Evolutionary conservation across 2,113 vertebrate genomes (phyloP), one percentile per base, ranked within the genome.

Genomic region (Alouatta palliata): DNA sequence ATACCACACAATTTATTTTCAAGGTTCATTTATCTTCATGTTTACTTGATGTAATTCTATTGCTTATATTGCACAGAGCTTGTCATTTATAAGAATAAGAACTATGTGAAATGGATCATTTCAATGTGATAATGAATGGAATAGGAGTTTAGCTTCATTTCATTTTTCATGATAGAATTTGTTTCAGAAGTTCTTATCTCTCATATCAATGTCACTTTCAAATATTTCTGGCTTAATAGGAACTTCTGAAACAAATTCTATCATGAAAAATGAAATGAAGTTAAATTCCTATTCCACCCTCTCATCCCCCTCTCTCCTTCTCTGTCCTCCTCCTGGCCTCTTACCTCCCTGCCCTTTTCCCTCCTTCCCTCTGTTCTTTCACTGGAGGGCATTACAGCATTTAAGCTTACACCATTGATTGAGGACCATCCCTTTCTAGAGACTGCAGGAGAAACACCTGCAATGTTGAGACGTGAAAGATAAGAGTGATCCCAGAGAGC

Each of bases 1-100:
- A 73, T 94, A 92, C 37, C 85, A 47, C 19, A 49, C 86, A 87
- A 66, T 80, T 97, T 76, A 5, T 88, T 96, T 94, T 96, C 64
- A 95, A 45, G 25, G 14, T 77, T 94, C 96, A 92, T 89, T 97
- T 97, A 95, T 95, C 87, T 96, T 97, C 27, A 52, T 92, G 40
- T 68, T 90, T 97, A 87, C 71, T 97, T 83, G 40, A 79, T 97
- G 6, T 83, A 71, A 94, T 95, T 95, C 8, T 91, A 0, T 84
- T 96, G 84, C 71, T 92, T 88, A 92, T 8, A 92, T 75, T 88
- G 88, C 68, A 85, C 10, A 81, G 64, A 87, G 68, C 43, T 84
- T 97, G 56, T 87, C 90, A 80, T 90, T 58, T 92, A 8, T 91
- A 95, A 92, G 13, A 96, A 91, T 73, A 95, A 91, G 49, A 92